These are phyloP conservation scores for Oxyscelio sp. DNA, from an alignment of 2,888 invertebrate genomes.

Conservation along the genomic window DNA sequence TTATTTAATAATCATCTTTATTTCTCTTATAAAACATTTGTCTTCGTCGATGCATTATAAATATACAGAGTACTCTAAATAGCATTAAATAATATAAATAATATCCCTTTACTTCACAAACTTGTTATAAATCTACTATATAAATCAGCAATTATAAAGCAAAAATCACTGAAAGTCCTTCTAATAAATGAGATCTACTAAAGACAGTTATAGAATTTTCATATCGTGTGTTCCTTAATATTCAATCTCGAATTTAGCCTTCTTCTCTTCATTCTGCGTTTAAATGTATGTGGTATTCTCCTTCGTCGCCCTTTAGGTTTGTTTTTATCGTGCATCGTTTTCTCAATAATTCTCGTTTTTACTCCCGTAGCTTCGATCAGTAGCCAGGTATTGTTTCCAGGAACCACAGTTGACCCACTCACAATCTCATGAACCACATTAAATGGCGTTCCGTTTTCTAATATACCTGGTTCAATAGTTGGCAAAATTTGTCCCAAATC, in stretches of 20 bases:
- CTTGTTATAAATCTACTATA: background rate
- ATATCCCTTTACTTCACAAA: background rate
- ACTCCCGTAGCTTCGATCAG: slow-evolving; percentile 64
- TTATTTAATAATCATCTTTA: background rate
- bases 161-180: too few relatives aligned
- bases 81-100: slow-evolving; percentile 23
- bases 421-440: slow-evolving; percentile 51
- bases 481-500: slow-evolving; percentile 17
- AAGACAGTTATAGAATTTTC: too few relatives aligned
- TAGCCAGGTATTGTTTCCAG: slow-evolving; percentile 57
- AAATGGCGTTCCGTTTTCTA: slow-evolving; percentile 15
- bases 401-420: slow-evolving; percentile 42
- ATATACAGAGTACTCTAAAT: slow-evolving; percentile 13
- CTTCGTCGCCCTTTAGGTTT: slow-evolving; percentile 20
- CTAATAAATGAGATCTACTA: too few relatives aligned
- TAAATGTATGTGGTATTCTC: slow-evolving; percentile 25
- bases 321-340: slow-evolving; percentile 30
- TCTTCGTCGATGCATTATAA: background rate
- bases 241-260: background rate
- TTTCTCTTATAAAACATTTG: background rate
- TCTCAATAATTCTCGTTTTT: slow-evolving; percentile 58
- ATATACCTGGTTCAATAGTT: background rate
- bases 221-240: background rate
- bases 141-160: background rate
- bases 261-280: slow-evolving; percentile 11